phyloP scores from a whole-genome alignment of 2,888 invertebrate species.

The Trissolcus japonicus region DNA sequence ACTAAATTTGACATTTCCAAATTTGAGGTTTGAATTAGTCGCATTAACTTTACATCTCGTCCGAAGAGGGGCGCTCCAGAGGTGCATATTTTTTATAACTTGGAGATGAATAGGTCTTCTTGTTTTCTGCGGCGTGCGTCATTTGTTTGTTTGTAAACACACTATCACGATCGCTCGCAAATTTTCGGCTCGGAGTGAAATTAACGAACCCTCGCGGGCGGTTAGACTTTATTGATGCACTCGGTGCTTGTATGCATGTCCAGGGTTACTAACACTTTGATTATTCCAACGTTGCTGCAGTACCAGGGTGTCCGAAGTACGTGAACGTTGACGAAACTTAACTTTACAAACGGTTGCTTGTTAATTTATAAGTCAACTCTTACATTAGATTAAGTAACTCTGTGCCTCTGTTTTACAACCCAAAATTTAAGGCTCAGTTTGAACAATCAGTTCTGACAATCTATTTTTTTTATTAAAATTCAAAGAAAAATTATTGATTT shows the following conservation, averaged over 20 bases:
- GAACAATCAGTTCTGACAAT: too few species aligned
- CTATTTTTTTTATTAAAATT: too few species aligned
- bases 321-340: slow-evolving; percentile 41
- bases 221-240: slow-evolving; percentile 58
- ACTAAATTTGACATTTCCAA: too few species aligned
- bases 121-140: slow-evolving; percentile 22
- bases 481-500: too few species aligned
- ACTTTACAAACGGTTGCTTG: slow-evolving; percentile 33
- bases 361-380: background rate
- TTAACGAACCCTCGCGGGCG: slow-evolving; percentile 58
- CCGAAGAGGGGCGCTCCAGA: too few species aligned
- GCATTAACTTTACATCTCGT: too few species aligned
- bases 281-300: slow-evolving; percentile 45
- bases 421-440: too few species aligned
- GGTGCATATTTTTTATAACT: too few species aligned
- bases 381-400: too few species aligned
- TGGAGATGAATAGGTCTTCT: background rate
- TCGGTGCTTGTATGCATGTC: slow-evolving; percentile 34
- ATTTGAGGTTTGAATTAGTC: too few species aligned
- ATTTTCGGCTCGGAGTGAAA: slow-evolving; percentile 50
- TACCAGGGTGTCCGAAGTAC: slow-evolving; percentile 54
- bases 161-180: slow-evolving; percentile 55
- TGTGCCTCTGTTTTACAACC: too few species aligned
- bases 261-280: slow-evolving; percentile 45
- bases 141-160: slow-evolving; percentile 47